Evolutionary conservation across 1,140 invertebrate genomes (phyloP).

Genomic region (Oryctes rhinoceros): DNA sequence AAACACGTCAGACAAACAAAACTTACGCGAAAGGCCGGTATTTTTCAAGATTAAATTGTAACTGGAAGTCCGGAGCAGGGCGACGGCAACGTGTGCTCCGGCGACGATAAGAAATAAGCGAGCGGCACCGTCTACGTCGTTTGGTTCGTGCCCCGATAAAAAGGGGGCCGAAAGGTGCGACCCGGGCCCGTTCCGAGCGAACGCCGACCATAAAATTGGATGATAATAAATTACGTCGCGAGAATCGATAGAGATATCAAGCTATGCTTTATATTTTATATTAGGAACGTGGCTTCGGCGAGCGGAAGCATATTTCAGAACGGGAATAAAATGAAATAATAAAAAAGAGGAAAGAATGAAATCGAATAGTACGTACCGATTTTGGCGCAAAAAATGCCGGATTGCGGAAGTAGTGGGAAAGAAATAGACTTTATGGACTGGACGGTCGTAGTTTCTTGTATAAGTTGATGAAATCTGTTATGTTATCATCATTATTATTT

Average conservation of each 20-base stretch:
- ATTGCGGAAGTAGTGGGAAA: not conserved
- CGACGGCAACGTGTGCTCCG: slow-evolving; percentile 1
- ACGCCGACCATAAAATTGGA: slow-evolving; percentile 32
- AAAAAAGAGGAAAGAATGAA: not conserved
- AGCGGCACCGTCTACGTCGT: not conserved
- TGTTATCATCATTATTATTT: not conserved
- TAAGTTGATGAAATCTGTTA: not conserved
- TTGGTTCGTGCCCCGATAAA: slow-evolving; percentile 3
- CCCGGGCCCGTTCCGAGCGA: not conserved
- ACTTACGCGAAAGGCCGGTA: slow-evolving; percentile 1
- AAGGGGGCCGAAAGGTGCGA: not conserved
- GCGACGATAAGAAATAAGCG: slow-evolving; percentile 17
- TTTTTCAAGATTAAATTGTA: slow-evolving; percentile 38
- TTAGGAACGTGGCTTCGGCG: slow-evolving; percentile 21
- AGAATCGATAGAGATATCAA: slow-evolving; percentile 34
- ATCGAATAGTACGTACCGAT: slow-evolving; percentile 13
- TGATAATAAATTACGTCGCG: slow-evolving; percentile 26
- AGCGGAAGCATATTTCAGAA: slow-evolving; percentile 23
- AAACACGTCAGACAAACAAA: slow-evolving; percentile 34
- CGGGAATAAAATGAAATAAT: slow-evolving; percentile 11
- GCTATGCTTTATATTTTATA: slow-evolving; percentile 33
- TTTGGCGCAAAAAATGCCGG: not conserved
- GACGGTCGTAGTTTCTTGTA: no score
- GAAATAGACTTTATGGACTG: not conserved
- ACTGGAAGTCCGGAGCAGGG: not conserved